Percentiles rank a stretch among this genome's conserved stretches.
Evolutionary conservation across 2,797 vertebrate species (phyloP).

Genomic region (Onychomys torridus): DNA sequence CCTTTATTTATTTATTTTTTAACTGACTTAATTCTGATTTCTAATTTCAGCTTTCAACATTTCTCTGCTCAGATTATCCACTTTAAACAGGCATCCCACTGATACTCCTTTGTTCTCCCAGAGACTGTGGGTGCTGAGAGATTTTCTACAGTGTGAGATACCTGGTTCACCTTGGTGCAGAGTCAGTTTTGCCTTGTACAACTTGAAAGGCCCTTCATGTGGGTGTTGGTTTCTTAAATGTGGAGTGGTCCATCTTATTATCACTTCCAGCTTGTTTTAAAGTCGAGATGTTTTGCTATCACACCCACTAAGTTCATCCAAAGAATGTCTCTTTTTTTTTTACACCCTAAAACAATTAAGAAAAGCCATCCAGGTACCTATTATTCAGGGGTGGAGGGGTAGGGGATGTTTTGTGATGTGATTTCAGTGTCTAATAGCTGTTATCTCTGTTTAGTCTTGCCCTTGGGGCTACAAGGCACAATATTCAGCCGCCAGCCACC

Average conservation of each 20-base stretch:
- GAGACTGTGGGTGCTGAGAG: not conserved
- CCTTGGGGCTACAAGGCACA: not conserved
- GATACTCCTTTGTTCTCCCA: constrained; percentile 57
- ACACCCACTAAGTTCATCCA: constrained; percentile 27
- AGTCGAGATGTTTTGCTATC: constrained; percentile 46
- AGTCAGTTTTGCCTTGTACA: constrained; percentile 27
- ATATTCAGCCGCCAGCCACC: not conserved
- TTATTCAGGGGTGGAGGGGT: not conserved
- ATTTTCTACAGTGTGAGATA: not conserved
- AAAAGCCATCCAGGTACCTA: not conserved
- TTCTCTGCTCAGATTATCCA: constrained; percentile 40
- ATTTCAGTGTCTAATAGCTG: not conserved
- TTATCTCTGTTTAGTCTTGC: not conserved
- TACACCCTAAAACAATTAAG: not conserved
- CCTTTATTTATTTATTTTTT: constrained; percentile 52
- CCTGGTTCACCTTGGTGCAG: constrained; percentile 40
- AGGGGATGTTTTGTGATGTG: not conserved
- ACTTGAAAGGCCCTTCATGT: constrained; percentile 75
- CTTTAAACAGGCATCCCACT: constrained; percentile 70
- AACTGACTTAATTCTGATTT: constrained; percentile 60
- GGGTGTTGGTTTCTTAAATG: constrained; percentile 65
- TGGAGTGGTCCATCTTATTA: constrained; percentile 64
- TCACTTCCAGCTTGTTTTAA: constrained; percentile 65
- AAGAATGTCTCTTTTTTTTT: constrained; percentile 52
- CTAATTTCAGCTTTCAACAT: constrained; percentile 75